Base-by-base conservation (phyloP, 2,888 invertebrate genomes). In the Coronaproctus castanopsis region DNA sequence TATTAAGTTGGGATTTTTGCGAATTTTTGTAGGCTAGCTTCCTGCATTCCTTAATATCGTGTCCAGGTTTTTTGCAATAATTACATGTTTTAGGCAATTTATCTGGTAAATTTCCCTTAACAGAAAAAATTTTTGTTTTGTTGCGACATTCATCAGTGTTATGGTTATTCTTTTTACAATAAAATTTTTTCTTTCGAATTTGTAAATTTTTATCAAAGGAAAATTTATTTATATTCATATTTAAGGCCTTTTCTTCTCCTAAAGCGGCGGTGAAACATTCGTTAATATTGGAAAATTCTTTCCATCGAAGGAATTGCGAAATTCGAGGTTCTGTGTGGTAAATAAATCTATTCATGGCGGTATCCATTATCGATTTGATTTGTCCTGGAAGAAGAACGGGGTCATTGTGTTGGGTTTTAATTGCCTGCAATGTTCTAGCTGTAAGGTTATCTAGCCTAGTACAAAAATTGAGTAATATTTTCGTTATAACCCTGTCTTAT, bases 401-500 rank as follows among this genome's bases (percentile, higher is more conserved):
- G 1, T 24, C 55, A 3, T 5, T 3, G 21, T 21, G 5, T 20
- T 21, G 18, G 20, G n/a, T 21, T 5, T 24, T n/a, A 2, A 24
- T 20, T 19, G 23, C 2, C 2, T 20, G 19, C 19, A 55, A 3
- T 1, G 24, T 19, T 3, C 55, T 1, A n/a, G n/a, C 55, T 3
- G 18, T 14, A 2, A 57, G 5, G 14, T 50, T 21, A 5, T 57
- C 57, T 2, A 57, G 21, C 21, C 51, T 49, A 18, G 24, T 5
- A 57, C n/a, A 52, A 56, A 14, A 23, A 61, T 60, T 57, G 8
- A 23, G 54, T 54, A 2, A 61, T n/a, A 22, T 53, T 23, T 54
- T 62, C 60, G n/a, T 54, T 57, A 22, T 3, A 54, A 21, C 21
- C 22, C 57, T 61, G 62, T 55, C 22, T 57, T 14, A 55, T 21